Evolutionary conservation across 1,140 invertebrate species (phyloP).

Genomic region (Drosophila neocordata): DNA sequence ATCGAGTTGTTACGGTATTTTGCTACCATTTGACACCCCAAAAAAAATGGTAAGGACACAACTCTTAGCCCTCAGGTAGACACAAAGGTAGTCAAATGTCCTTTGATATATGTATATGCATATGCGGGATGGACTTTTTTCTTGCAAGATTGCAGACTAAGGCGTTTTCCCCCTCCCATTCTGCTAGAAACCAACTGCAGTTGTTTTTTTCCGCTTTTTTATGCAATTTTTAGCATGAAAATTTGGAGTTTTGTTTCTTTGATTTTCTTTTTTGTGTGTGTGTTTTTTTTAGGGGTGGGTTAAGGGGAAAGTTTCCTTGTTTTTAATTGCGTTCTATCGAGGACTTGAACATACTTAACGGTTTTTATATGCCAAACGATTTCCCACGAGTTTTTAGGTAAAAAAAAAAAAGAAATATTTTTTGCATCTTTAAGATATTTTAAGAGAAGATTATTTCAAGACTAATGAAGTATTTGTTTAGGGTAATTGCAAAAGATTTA

Average conservation of each 20-base stretch:
- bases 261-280: background rate
- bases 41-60: conserved; percentile 33
- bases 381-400: conserved; percentile 74
- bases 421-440: conserved; percentile 31
- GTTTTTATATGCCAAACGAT: conserved; percentile 47
- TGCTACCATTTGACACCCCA: conserved; percentile 72
- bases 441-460: conserved; percentile 11
- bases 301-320: conserved; percentile 33
- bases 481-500: conserved; percentile 9
- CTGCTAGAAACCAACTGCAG: conserved; percentile 4
- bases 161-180: conserved; percentile 40
- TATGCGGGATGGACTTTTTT: conserved; percentile 29
- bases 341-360: conserved; percentile 33
- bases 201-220: conserved; percentile 64
- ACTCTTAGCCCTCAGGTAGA: conserved; percentile 50
- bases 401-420: conserved; percentile 38
- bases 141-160: conserved; percentile 14
- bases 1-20: conserved; percentile 57
- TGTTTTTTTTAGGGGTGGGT: conserved; percentile 39
- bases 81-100: conserved; percentile 2
- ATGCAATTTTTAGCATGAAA: conserved; percentile 77
- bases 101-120: conserved; percentile 49
- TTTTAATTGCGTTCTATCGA: conserved; percentile 58
- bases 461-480: conserved; percentile 39
- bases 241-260: conserved; percentile 43